A percentile compares a stretch with the other conserved stretches of the same genome.
These are phyloP conservation scores for Panulirus ornatus DNA, from an alignment of 1,140 invertebrate genomes.

Conservation along the genomic window DNA sequence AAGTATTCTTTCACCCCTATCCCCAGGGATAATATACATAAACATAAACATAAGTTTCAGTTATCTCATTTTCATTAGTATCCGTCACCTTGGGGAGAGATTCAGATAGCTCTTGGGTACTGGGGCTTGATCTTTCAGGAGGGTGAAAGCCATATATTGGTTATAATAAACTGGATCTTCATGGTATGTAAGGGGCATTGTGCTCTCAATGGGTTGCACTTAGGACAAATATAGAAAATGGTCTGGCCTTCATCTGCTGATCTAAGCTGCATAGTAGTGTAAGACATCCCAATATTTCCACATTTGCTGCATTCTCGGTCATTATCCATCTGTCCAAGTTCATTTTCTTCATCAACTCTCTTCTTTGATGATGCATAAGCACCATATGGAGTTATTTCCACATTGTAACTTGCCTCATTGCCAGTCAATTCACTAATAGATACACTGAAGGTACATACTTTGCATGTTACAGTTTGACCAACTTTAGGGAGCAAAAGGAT, in stretches of 20 bases:
- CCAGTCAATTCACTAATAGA: too few species aligned
- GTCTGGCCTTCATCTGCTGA: constrained; percentile 99
- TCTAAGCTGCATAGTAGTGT: constrained; percentile 94
- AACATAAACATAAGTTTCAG: too few species aligned
- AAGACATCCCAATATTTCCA: constrained; percentile 94
- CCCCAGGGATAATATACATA: too few species aligned
- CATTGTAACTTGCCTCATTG: constrained; percentile 13
- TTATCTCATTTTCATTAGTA: too few species aligned
- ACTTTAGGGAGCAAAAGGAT: constrained; percentile 12
- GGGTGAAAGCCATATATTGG: too few species aligned
- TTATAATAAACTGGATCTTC: too few species aligned
- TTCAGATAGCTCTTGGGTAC: too few species aligned
- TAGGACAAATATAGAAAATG: constrained; percentile 97
- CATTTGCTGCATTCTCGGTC: constrained; percentile 91
- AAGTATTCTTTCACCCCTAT: too few species aligned
- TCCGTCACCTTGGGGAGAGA: too few species aligned
- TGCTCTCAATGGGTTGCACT: too few species aligned
- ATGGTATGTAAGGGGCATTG: too few species aligned
- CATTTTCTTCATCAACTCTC: not conserved
- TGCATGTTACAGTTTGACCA: constrained; percentile 5
- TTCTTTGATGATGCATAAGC: not conserved
- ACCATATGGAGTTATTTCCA: constrained; percentile 18
- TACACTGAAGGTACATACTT: constrained; percentile 34
- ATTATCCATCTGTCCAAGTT: constrained; percentile 51
- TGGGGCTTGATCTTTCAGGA: too few species aligned